Evolutionary conservation across 2,797 vertebrate genomes (phyloP).

Genomic region (Atherinosoma microstoma): DNA sequence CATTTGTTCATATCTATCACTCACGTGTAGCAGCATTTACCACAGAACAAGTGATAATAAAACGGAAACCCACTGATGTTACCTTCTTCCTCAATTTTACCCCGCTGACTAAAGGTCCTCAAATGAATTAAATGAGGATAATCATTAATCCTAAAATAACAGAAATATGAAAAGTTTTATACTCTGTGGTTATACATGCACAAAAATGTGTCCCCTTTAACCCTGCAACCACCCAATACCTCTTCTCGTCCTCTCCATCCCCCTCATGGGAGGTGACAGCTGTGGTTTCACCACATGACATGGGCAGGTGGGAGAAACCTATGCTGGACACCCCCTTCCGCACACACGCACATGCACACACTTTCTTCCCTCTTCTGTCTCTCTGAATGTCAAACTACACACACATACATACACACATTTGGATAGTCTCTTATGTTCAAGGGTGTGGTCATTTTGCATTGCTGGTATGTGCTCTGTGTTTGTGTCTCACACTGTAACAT

Average conservation of each 20-base stretch:
- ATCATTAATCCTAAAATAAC: no score
- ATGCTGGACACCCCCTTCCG: constrained; percentile 57
- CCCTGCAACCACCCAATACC: constrained; percentile 42
- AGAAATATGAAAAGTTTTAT: not conserved
- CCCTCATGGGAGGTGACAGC: constrained; percentile 73
- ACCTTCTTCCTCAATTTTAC: not conserved
- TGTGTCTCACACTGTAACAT: constrained; percentile 64
- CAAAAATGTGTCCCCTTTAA: constrained; percentile 19
- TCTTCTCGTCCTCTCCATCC: constrained; percentile 49
- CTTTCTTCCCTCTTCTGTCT: constrained; percentile 50
- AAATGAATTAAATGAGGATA: not conserved
- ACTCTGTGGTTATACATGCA: not conserved
- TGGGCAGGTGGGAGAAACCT: constrained; percentile 79
- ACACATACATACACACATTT: constrained; percentile 17
- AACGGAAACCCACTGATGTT: not conserved
- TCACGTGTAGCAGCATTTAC: constrained; percentile 7
- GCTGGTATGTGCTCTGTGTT: constrained; percentile 70
- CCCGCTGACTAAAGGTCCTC: not conserved
- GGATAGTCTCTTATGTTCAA: constrained; percentile 43
- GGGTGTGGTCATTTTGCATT: constrained; percentile 72
- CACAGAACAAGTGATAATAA: not conserved
- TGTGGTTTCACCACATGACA: constrained; percentile 80
- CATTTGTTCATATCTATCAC: constrained; percentile 29
- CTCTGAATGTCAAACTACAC: constrained; percentile 63
- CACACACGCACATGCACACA: not conserved